Percentiles rank a stretch among this genome's conserved stretches.
Conservation (phyloP, 2,797 vertebrate species). For the Propithecus perrieri region DNA sequence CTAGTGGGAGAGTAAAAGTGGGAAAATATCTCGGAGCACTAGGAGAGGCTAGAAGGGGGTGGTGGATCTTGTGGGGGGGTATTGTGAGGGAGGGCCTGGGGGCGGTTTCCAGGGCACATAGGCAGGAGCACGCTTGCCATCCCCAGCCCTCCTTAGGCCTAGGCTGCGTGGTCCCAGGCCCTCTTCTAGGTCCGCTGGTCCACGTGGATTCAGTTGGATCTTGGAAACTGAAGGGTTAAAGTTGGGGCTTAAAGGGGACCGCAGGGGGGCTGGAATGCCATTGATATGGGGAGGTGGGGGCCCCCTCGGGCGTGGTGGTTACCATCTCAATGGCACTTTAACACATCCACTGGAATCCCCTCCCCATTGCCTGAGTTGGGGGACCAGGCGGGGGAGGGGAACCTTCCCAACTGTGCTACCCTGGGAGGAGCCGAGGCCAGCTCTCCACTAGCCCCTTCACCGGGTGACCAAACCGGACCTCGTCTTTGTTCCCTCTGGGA, state of each 20-base stretch:
- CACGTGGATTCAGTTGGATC: neutral
- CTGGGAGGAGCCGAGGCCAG: neutral
- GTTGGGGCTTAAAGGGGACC: neutral
- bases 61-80: no score
- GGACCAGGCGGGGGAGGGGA: neutral
- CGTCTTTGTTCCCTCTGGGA: neutral
- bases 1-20: neutral
- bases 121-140: no score
- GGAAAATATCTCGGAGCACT: neutral
- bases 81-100: neutral
- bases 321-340: slow-evolving; percentile 42
- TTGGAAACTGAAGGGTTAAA: slow-evolving; percentile 57
- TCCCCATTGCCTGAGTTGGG: accelerated
- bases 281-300: neutral
- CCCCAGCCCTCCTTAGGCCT: neutral
- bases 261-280: neutral
- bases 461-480: neutral
- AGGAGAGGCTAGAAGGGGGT: no score
- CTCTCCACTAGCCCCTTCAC: neutral
- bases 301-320: neutral
- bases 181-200: neutral
- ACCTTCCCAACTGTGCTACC: no score
- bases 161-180: neutral
- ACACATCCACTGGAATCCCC: neutral
- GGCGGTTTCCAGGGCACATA: no score